Evolutionary conservation across 1,140 invertebrate species (phyloP).

Genomic region (Drosophila sp.): DNA sequence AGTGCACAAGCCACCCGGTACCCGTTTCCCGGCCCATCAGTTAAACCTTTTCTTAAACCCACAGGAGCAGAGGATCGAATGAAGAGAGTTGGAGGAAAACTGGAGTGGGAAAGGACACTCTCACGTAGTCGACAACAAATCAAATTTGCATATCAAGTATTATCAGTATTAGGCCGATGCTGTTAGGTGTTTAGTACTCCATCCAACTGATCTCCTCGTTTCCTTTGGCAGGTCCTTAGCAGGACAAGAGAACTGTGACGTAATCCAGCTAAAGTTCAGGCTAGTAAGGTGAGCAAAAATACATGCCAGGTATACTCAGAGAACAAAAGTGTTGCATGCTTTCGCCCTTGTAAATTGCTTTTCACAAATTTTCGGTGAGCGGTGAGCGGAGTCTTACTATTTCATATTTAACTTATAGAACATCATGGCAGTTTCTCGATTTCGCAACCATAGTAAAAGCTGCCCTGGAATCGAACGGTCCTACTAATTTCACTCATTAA

Average conservation of each 20-base stretch:
- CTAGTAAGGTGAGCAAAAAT: not conserved
- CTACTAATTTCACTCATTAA: conserved; percentile 41
- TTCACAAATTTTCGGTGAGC: too few relatives aligned
- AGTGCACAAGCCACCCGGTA: conserved; percentile 71
- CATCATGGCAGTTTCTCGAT: too few relatives aligned
- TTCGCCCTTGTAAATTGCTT: too few relatives aligned
- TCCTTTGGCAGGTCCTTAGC: not conserved
- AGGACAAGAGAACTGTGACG: too few relatives aligned
- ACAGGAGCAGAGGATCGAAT: not conserved
- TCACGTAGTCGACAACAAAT: conserved; percentile 73
- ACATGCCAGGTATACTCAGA: too few relatives aligned
- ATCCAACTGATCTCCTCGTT: not conserved
- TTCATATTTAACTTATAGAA: too few relatives aligned
- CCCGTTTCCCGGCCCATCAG: conserved; percentile 9
- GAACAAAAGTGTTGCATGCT: too few relatives aligned
- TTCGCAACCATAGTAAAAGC: too few relatives aligned
- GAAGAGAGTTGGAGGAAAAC: not conserved
- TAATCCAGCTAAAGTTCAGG: not conserved
- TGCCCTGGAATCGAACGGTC: not conserved
- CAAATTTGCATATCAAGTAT: conserved; percentile 80
- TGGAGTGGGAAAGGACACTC: conserved; percentile 28
- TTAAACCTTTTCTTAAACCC: conserved; percentile 30
- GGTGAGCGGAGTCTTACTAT: too few relatives aligned
- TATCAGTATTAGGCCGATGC: conserved; percentile 59
- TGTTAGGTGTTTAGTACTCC: not conserved